Evolutionary conservation across 2,888 invertebrate species (phyloP), one percentile per base, ranked within the genome.

Genomic region (Drosophila neonasuta): DNA sequence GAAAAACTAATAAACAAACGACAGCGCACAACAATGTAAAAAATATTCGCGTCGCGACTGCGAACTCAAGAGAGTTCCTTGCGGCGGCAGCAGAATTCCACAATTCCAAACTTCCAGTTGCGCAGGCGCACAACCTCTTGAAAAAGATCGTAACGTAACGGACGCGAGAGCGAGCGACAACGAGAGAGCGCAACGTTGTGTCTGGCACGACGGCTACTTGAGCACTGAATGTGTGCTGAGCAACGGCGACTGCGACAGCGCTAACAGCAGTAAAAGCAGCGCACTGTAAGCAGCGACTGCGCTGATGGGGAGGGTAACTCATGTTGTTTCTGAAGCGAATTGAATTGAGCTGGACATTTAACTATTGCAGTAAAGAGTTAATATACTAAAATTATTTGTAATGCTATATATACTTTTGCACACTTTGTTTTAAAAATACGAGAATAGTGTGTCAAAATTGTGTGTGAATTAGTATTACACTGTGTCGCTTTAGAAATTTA

Each of bases 1-100:
- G 50, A 71, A 57, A 72, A 68, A 50, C 63, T 72, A 81, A 74
- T 64, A 76, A 67, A 72, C 51, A 74, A 64, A 69, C 70, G 65
- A 69, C 65, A 46, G 44, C 55, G 36, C 24, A 46, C 8, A 36
- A 17, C 10, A 36, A 36, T 34, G 50, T 59, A 63, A 54, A 45
- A 64, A 64, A 64, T 44, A 60, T 61, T 50, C 46, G 32, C 68
- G 46, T 20, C 34, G n/a, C 64, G 56, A 52, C 48, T 41, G 51
- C 58, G n/a, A 42, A 51, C 44, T 42, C 59, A 52, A 68, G 49
- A 54, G 50, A 58, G 45, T 48, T 64, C 71, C 71, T 58, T 58
- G 9, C 13, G 42, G 2, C 41, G 46, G 55, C 58, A 56, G 45
- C 46, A 51, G 42, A 32, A 36, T 65, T 39, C 2, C 24, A 45